phyloP scores from a whole-genome alignment of 2,888 invertebrate genomes.

The Tinea semifulvella region DNA sequence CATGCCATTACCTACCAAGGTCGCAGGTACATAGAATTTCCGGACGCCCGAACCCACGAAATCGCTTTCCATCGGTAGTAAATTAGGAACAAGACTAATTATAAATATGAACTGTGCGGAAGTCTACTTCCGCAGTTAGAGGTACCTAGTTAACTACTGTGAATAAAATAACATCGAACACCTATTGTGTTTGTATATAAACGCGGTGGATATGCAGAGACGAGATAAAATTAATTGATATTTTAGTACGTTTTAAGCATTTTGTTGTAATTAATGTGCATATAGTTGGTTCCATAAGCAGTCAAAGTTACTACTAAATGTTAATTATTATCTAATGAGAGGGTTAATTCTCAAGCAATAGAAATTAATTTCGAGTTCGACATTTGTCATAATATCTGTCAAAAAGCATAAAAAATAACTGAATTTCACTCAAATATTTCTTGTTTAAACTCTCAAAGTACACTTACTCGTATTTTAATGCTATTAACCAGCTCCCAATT shows the following conservation, averaged over 20 bases:
- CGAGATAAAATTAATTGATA: not conserved
- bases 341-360: no score
- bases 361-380: no score
- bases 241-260: not conserved
- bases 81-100: conserved; percentile 11
- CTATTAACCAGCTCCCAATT: no score
- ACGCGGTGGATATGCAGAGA: not conserved
- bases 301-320: no score
- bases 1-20: conserved; percentile 1
- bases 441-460: no score
- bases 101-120: conserved; percentile 3
- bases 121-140: conserved; percentile 4
- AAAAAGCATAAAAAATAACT: no score
- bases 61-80: conserved; percentile 8
- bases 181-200: not conserved
- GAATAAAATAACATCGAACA: conserved; percentile 4
- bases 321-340: no score
- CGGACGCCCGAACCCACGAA: not conserved
- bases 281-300: no score
- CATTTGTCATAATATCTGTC: no score
- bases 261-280: not conserved
- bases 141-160: not conserved
- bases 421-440: no score
- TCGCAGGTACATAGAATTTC: conserved; percentile 6
- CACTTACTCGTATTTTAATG: no score